Conservation (phyloP, 2,797 vertebrate species). For the Acipenser ruthenus region DNA sequence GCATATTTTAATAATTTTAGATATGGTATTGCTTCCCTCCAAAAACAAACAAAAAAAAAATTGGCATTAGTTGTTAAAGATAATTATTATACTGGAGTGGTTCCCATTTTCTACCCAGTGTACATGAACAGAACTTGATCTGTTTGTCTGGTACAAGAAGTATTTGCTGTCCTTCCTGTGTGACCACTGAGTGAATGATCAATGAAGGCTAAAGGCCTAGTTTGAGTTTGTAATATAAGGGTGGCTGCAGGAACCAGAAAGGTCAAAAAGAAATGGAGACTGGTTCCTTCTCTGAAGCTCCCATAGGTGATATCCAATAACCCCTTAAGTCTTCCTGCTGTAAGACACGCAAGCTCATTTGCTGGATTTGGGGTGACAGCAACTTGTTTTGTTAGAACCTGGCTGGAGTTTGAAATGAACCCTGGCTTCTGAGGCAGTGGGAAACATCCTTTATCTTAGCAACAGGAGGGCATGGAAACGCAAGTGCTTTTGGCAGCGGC, state of each 20-base stretch:
- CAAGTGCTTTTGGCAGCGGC: constrained; percentile 58
- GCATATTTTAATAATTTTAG: neutral
- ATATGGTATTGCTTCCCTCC: neutral
- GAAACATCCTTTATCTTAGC: constrained; percentile 70
- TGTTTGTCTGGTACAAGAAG: constrained; percentile 52
- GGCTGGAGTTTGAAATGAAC: constrained; percentile 53
- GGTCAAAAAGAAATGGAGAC: constrained; percentile 52
- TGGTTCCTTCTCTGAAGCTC: constrained; percentile 66
- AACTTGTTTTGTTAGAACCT: constrained; percentile 57
- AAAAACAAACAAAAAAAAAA: too few relatives aligned
- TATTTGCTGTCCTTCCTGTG: constrained; percentile 57
- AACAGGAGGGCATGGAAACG: constrained; percentile 58
- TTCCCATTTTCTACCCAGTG: too few relatives aligned
- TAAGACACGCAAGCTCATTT: constrained; percentile 54
- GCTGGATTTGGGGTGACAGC: constrained; percentile 68
- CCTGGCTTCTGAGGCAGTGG: constrained; percentile 48
- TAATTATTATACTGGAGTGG: too few relatives aligned
- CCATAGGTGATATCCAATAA: constrained; percentile 76
- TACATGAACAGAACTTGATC: constrained; percentile 51
- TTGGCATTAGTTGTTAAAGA: too few relatives aligned
- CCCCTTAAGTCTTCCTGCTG: constrained; percentile 60
- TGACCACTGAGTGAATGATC: constrained; percentile 47
- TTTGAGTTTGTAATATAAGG: constrained; percentile 31
- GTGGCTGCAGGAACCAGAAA: constrained; percentile 23
- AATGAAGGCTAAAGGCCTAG: constrained; percentile 49